Base-by-base conservation (phyloP, 2,113 vertebrate genomes). In the Lucifuga dentata region DNA sequence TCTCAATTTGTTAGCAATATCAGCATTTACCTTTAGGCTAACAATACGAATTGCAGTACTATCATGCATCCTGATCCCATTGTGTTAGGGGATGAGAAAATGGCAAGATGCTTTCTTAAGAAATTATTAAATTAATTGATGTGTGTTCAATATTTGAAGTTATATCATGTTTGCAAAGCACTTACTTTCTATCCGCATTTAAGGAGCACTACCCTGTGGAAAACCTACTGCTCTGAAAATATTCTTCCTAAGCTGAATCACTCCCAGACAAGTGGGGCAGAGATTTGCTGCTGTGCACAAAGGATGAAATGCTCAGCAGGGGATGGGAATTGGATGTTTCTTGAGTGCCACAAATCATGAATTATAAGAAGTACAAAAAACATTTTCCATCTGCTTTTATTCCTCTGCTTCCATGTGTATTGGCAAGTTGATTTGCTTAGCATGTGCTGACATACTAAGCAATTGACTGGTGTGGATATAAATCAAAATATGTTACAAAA, bases 201-300 rank as follows among this genome's bases (percentile, higher is more conserved):
- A 49, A 68, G 70, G 35, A 75, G 56, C 61, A 55, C 43, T 64
- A 73, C 57, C 69, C 50, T n/a, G 50, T 65, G 75, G 62, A 84
- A 80, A 86, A 68, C 69, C 68, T 9, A 11, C 53, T 11, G 35
- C 68, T 75, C 58, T 76, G 70, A 67, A 76, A 81, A 79, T n/a
- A n/a, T 64, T 80, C 78, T 76, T 81, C 74, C 64, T 76, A 72
- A 87, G 71, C 76, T 75, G 68, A 71, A 83, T 85, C 73, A 70
- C 76, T 78, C 76, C 57, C 76, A 87, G 79, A 79, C 81, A 84
- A 79, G 79, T 68, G 76, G 72, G 70, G 65, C 53, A 78, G 76
- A 78, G 80, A 79, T 81, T 85, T 85, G 62, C 72, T 57, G 79
- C 85, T 70, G 76, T 70, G 83, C 83, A 83, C 81, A 88, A 86